These are phyloP conservation scores for Paedocypris micromegethes DNA, from an alignment of 2,797 vertebrate genomes.

Conservation along the genomic window DNA sequence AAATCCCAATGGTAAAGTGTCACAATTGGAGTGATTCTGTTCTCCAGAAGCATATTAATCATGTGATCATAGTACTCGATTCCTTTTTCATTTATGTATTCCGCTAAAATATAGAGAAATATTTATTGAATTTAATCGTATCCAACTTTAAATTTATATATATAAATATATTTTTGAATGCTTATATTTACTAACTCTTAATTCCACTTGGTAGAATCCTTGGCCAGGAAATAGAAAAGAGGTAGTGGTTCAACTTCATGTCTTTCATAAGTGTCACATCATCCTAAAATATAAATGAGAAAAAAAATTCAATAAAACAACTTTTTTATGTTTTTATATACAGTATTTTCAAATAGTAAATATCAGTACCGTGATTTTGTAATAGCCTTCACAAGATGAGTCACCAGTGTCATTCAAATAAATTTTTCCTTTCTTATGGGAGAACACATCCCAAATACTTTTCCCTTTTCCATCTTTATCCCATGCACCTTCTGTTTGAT, in stretches of 20 bases:
- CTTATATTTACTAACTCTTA: slow-evolving; percentile 55
- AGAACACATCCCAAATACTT: slow-evolving; percentile 87
- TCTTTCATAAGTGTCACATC: slow-evolving; percentile 80
- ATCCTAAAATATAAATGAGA: slow-evolving; percentile 65
- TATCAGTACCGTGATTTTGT: slow-evolving; percentile 76
- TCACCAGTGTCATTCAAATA: slow-evolving; percentile 76
- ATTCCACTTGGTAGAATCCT: slow-evolving; percentile 81
- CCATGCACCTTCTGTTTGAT: slow-evolving; percentile 91
- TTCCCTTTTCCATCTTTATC: slow-evolving; percentile 83
- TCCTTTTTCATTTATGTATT: slow-evolving; percentile 80
- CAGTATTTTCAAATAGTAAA: background rate
- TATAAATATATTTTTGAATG: background rate
- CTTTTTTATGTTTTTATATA: background rate
- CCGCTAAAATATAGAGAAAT: slow-evolving; percentile 60
- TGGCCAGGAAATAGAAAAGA: slow-evolving; percentile 89
- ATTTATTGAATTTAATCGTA: background rate
- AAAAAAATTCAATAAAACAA: background rate
- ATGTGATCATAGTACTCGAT: slow-evolving; percentile 79
- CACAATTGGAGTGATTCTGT: slow-evolving; percentile 79
- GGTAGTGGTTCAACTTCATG: slow-evolving; percentile 81
- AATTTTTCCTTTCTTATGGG: slow-evolving; percentile 75
- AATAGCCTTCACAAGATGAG: slow-evolving; percentile 80
- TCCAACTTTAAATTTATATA: background rate
- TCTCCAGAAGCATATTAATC: slow-evolving; percentile 80
- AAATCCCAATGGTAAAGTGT: slow-evolving; percentile 90